These are phyloP conservation scores for Cryptotis parvus DNA, from an alignment of 2,113 vertebrate genomes.

Conservation along the genomic window DNA sequence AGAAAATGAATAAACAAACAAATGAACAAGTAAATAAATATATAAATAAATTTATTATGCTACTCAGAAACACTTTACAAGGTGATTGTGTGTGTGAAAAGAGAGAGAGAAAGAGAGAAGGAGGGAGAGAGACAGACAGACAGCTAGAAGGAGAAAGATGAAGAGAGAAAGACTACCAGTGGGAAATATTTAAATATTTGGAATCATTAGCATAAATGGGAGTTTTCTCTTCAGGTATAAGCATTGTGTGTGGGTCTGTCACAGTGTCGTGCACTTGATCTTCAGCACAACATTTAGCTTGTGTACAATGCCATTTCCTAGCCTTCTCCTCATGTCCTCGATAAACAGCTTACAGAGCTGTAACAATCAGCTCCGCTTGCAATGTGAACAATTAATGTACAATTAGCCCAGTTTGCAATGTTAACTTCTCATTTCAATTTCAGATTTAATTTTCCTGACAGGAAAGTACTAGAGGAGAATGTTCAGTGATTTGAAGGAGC, in stretches of 20 bases:
- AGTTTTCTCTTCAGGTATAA: background rate
- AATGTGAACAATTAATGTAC: slow-evolving; percentile 36
- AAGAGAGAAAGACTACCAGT: too few relatives aligned
- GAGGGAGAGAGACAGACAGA: background rate
- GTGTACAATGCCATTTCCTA: background rate
- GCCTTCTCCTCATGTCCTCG: background rate
- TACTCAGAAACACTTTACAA: background rate
- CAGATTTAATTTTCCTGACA: slow-evolving; percentile 45
- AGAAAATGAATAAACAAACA: too few relatives aligned
- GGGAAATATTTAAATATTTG: too few relatives aligned
- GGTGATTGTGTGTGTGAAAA: too few relatives aligned
- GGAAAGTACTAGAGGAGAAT: slow-evolving; percentile 7
- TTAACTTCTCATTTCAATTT: slow-evolving; percentile 57
- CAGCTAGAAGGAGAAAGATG: too few relatives aligned
- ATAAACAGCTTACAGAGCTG: background rate
- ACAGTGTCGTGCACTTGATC: background rate
- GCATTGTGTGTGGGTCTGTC: background rate
- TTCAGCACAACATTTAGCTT: background rate
- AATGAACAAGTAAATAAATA: too few relatives aligned
- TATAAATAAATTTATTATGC: too few relatives aligned
- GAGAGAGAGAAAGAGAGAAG: too few relatives aligned
- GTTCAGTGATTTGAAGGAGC: slow-evolving; percentile 36
- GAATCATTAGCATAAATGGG: background rate
- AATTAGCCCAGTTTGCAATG: background rate
- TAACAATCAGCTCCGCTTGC: background rate